Evolutionary conservation across 53 echinoderm and acorn worm species (phyloP).

Genomic region (Antedon mediterranea): DNA sequence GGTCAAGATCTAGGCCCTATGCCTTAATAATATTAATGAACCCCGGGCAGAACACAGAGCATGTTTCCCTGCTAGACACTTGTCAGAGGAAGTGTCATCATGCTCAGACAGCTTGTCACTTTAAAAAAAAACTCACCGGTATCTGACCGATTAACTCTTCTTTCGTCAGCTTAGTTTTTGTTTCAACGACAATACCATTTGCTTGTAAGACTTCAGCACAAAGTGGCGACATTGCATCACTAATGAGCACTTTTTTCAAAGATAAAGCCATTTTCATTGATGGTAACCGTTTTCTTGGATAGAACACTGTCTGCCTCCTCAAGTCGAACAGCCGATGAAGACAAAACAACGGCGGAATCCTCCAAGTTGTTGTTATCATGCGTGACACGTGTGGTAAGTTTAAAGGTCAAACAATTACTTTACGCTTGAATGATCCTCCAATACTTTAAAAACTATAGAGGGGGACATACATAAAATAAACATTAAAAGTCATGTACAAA

Average conservation of each 20-base stretch:
- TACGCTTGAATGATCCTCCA: no score
- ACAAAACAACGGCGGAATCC: neutral
- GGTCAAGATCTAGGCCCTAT: no score
- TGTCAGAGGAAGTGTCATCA: no score
- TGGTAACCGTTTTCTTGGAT: neutral
- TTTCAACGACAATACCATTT: constrained; percentile 69
- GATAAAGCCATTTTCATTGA: constrained; percentile 47
- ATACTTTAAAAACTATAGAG: no score
- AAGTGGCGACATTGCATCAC: constrained; percentile 55
- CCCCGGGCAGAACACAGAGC: no score
- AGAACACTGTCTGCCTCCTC: no score
- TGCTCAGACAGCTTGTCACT: no score
- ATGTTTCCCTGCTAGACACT: no score
- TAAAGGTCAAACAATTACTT: neutral
- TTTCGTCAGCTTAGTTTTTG: constrained; percentile 75
- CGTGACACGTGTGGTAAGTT: neutral
- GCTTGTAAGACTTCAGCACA: constrained; percentile 65
- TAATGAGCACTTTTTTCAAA: constrained; percentile 56
- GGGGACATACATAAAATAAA: no score
- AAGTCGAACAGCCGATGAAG: no score
- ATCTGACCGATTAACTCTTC: constrained; percentile 78
- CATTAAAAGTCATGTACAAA: no score
- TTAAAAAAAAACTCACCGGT: constrained; percentile 43
- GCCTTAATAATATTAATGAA: no score
- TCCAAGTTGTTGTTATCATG: neutral